phyloP scores from a whole-genome alignment of 2,888 invertebrate species.

The Yponomeuta malinellus region DNA sequence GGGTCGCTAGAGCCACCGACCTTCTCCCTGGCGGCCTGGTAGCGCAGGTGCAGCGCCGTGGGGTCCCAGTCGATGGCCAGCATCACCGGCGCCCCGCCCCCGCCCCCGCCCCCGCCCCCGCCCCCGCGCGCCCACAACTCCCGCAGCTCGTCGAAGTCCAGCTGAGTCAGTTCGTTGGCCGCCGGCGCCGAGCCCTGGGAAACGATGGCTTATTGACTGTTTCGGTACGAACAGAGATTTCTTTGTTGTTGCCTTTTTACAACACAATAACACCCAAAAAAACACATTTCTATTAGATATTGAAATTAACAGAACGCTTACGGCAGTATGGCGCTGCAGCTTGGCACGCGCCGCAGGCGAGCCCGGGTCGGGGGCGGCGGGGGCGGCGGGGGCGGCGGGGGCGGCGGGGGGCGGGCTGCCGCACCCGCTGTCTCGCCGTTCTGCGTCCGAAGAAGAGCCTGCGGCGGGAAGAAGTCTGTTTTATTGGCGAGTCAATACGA shows the following conservation, averaged over 20 bases:
- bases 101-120: slow-evolving; percentile 13
- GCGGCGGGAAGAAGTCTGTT: neutral
- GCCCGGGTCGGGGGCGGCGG: slow-evolving; percentile 4
- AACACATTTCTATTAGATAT: neutral
- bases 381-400: neutral
- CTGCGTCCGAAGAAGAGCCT: slow-evolving; percentile 2
- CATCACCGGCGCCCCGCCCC: slow-evolving; percentile 28
- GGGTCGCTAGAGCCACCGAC: slow-evolving; percentile 40
- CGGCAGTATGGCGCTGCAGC: slow-evolving; percentile 38
- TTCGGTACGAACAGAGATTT: too few species aligned
- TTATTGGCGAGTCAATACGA: neutral
- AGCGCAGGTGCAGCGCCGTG: slow-evolving; percentile 92
- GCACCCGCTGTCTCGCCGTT: slow-evolving; percentile 19
- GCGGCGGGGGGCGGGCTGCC: slow-evolving; percentile 18
- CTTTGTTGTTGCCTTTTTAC: neutral
- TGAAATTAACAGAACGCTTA: slow-evolving; percentile 16
- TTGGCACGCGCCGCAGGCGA: slow-evolving; percentile 30
- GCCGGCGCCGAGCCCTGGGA: slow-evolving; percentile 20
- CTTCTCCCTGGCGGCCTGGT: slow-evolving; percentile 85
- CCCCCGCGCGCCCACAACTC: slow-evolving; percentile 18
- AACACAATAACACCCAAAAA: neutral
- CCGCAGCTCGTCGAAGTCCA: slow-evolving; percentile 27
- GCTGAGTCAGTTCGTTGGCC: slow-evolving; percentile 27
- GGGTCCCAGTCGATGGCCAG: slow-evolving; percentile 97
- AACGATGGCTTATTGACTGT: too few species aligned